Conservation (phyloP, 2,888 invertebrate genomes). For the Subacronicta megacephala region DNA sequence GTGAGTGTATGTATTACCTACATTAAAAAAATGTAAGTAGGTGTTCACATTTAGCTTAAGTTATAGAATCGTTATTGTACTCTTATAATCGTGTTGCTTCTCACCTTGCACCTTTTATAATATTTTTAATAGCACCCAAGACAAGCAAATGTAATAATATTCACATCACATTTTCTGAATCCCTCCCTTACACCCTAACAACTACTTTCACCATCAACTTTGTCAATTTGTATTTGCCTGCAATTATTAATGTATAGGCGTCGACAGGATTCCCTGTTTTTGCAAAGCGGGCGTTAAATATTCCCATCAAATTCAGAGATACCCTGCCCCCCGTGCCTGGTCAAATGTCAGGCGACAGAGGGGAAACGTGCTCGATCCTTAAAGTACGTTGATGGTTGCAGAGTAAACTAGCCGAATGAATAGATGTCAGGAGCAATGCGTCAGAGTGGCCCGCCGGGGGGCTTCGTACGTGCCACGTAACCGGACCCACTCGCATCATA, state of each 20-base stretch:
- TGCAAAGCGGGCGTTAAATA: slow-evolving; percentile 52
- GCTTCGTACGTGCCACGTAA: slow-evolving; percentile 82
- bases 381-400: slow-evolving; percentile 59
- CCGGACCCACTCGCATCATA: slow-evolving; percentile 84
- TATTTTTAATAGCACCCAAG: slow-evolving; percentile 60
- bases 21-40: no score
- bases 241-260: slow-evolving; percentile 79
- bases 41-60: no score
- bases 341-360: slow-evolving; percentile 48
- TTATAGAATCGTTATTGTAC: no score
- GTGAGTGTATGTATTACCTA: no score
- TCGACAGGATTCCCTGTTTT: slow-evolving; percentile 69
- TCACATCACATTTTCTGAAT: slow-evolving; percentile 80
- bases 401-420: slow-evolving; percentile 81
- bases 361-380: slow-evolving; percentile 51
- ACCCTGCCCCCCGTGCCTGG: slow-evolving; percentile 55
- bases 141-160: slow-evolving; percentile 78
- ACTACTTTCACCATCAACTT: slow-evolving; percentile 80
- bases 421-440: slow-evolving; percentile 86
- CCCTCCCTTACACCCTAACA: slow-evolving; percentile 79
- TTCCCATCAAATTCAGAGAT: slow-evolving; percentile 30
- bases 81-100: no score
- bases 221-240: slow-evolving; percentile 88
- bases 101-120: slow-evolving; percentile 65
- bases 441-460: slow-evolving; percentile 75